phyloP scores from a whole-genome alignment of 2,797 vertebrate species.

The Numenius phaeopus region DNA sequence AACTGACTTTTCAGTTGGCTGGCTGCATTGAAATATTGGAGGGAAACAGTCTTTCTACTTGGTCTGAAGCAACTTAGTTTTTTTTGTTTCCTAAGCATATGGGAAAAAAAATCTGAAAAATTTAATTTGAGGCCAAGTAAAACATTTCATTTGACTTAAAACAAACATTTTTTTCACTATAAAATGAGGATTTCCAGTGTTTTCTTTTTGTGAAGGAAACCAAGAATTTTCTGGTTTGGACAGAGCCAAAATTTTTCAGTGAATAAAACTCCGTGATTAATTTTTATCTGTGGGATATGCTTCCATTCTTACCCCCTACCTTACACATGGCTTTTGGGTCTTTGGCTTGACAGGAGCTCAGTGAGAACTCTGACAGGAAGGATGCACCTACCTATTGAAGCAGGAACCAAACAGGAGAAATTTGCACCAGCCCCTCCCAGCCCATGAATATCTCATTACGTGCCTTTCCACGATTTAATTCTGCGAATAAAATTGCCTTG shows the following conservation, averaged over 20 bases:
- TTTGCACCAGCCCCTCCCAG: background rate
- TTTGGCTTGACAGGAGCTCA: background rate
- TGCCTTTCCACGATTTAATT: constrained; percentile 17
- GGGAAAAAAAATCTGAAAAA: constrained; percentile 2
- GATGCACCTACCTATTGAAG: background rate
- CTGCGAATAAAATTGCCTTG: background rate
- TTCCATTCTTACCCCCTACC: background rate
- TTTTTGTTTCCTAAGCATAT: background rate
- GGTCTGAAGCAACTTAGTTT: background rate
- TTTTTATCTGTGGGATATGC: background rate
- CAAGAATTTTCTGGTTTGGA: background rate
- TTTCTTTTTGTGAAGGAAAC: constrained; percentile 15
- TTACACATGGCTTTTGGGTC: background rate
- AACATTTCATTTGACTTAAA: constrained; percentile 30
- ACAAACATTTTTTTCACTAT: background rate
- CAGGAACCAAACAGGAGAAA: background rate
- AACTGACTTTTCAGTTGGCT: constrained; percentile 41
- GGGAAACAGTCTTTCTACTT: background rate
- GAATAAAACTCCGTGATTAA: background rate
- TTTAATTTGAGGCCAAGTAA: constrained; percentile 27
- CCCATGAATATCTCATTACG: fast-evolving
- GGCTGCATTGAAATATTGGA: constrained; percentile 18
- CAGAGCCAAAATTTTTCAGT: background rate
- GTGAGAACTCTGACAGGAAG: background rate
- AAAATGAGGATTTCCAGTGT: constrained; percentile 18